Conservation (phyloP, 2,888 invertebrate genomes). For the Stratiomys singularior region DNA sequence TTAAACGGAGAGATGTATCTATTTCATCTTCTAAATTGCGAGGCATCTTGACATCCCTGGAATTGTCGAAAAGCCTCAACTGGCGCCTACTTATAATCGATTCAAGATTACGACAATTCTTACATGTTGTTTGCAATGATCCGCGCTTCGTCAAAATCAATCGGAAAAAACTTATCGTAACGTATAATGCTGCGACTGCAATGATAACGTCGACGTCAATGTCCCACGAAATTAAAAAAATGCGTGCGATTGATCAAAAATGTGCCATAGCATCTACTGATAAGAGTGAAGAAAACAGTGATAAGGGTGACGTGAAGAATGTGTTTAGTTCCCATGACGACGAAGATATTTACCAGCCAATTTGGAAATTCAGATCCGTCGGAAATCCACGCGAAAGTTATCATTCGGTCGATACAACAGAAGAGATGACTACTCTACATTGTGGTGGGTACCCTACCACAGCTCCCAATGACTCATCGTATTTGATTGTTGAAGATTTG, state of each 20-base stretch:
- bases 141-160: neutral
- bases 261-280: slow-evolving; percentile 30
- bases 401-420: slow-evolving; percentile 47
- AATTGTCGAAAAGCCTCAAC: slow-evolving; percentile 29
- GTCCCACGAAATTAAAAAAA: neutral
- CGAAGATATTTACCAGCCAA: slow-evolving; percentile 65
- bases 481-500: slow-evolving; percentile 57
- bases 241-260: neutral
- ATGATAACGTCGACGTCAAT: neutral
- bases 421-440: neutral
- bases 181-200: neutral
- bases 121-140: neutral
- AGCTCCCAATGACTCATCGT: slow-evolving; percentile 51
- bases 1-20: neutral
- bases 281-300: neutral
- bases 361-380: slow-evolving; percentile 64
- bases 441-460: neutral
- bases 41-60: neutral
- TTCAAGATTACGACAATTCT: neutral
- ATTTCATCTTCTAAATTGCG: slow-evolving; percentile 20
- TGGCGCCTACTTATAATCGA: neutral
- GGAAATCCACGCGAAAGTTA: slow-evolving; percentile 59
- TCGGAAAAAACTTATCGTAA: neutral
- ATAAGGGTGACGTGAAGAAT: neutral
- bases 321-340: slow-evolving; percentile 52